Evolutionary conservation across 2,797 vertebrate genomes (phyloP), one percentile per base, ranked within the genome.

Genomic region (Siniperca scherzeri): DNA sequence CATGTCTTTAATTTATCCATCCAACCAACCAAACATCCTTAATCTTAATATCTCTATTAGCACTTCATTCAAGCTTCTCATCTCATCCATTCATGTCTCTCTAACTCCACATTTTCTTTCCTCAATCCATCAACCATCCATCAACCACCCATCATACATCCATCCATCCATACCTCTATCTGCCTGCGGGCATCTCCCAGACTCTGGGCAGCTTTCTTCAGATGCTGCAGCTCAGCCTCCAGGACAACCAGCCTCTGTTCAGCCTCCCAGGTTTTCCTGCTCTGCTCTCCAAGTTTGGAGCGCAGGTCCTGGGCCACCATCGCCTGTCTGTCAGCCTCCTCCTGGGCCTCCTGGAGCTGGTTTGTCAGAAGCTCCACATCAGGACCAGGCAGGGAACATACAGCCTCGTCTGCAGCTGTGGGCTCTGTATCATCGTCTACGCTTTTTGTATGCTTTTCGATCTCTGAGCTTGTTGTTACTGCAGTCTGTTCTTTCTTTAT

Each of bases 211-310:
- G 95, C 83, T 86, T 90, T 96, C 91, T 84, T 96, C 64, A 96
- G 85, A 48, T 89, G 89, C 75, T 93, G 94, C 46, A 91, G 87
- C 87, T 97, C 95, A 0, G 91, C 90, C 85, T 96, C 95, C 56
- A 95, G 78, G 12, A 95, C 83, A 65, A 94, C 77, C 93, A 96
- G 89, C 83, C 91, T 94, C 90, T 95, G 96, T 79, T 96, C 96
- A 0, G 94, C 94, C 81, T 96, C 95, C 93, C 92, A 92, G 64
- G 93, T 88, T 83, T 90, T 96, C 89, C 84, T 95, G 80, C 88
- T 94, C 92, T 96, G 95, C 70, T 95, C 94, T 4, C 74, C 94
- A 75, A 96, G 90, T 72, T 94, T 95, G 68, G 88, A 90, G 42
- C 89, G 93, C 83, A 96, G 89, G 14, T 95, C 94, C 78, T 95